Evolutionary conservation across 1,140 invertebrate species (phyloP).

Genomic region (Macrosteles quadrilineatus): DNA sequence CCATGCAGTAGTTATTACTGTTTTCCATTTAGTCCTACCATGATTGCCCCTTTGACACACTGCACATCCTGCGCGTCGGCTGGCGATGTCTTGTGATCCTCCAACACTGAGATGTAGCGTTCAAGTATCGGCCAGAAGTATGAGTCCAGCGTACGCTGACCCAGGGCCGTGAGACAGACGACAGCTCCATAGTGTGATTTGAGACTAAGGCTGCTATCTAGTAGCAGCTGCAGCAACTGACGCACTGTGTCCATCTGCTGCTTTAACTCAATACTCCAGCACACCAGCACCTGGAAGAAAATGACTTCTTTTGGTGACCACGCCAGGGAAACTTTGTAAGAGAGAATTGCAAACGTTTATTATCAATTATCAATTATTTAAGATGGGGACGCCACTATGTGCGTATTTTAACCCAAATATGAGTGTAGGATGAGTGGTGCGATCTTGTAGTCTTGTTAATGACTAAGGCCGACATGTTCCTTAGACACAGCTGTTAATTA

Average conservation of each 20-base stretch:
- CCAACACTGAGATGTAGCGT: conserved; percentile 32
- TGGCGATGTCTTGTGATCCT: conserved; percentile 18
- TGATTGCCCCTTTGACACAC: conserved; percentile 34
- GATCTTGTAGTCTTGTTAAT: no score
- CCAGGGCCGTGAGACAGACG: conserved; percentile 34
- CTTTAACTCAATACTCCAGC: conserved; percentile 39
- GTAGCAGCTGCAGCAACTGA: conserved; percentile 34
- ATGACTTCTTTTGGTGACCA: no score
- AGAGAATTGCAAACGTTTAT: no score
- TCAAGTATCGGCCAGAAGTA: conserved; percentile 40
- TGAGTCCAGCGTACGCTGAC: conserved; percentile 27
- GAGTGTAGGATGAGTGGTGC: no score
- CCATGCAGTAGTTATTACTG: no score
- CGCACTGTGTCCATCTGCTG: conserved; percentile 38
- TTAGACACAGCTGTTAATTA: no score
- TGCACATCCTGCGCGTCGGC: conserved; percentile 30
- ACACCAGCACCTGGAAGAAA: conserved; percentile 37
- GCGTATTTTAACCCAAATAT: no score
- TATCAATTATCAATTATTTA: no score
- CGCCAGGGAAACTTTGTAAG: no score
- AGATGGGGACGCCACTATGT: no score
- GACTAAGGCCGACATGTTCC: no score
- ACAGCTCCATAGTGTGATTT: conserved; percentile 39
- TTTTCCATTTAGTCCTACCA: conserved; percentile 32
- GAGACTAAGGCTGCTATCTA: conserved; percentile 35